phyloP scores from a whole-genome alignment of 2,888 invertebrate species.

The Atrina japonica region DNA sequence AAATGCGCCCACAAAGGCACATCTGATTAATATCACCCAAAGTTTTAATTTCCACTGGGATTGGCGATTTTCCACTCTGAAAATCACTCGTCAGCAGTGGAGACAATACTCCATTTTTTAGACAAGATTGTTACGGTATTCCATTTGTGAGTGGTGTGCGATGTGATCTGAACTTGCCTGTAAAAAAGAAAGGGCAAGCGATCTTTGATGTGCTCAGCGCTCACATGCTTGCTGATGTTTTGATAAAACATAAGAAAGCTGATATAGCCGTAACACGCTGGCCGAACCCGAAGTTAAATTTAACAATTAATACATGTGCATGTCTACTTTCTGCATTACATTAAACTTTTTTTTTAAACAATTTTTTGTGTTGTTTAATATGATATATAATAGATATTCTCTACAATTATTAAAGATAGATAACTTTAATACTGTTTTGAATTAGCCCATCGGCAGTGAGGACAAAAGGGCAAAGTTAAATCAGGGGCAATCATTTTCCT shows the following conservation, averaged over 20 bases:
- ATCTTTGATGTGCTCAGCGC: constrained; percentile 16
- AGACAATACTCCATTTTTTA: constrained; percentile 2
- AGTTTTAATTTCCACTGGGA: constrained; percentile 1
- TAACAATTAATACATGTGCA: too few relatives aligned
- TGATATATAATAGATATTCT: too few relatives aligned
- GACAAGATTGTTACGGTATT: constrained; percentile 8
- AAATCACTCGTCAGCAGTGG: constrained; percentile 11
- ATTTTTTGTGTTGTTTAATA: too few relatives aligned
- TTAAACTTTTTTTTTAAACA: too few relatives aligned
- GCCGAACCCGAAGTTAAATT: too few relatives aligned
- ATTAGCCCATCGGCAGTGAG: too few relatives aligned
- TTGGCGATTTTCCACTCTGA: constrained; percentile 11
- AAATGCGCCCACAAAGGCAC: constrained; percentile 14
- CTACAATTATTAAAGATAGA: too few relatives aligned
- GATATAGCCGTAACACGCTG: background rate
- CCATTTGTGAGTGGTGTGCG: background rate
- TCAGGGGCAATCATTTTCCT: too few relatives aligned
- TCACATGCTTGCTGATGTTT: background rate
- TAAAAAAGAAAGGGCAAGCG: constrained; percentile 5
- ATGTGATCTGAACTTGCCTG: constrained; percentile 4
- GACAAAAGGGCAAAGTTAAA: too few relatives aligned
- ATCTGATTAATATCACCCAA: constrained; percentile 9
- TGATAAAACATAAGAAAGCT: constrained; percentile 24
- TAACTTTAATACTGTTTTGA: too few relatives aligned
- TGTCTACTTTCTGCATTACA: too few relatives aligned